Conservation (phyloP, 2,797 vertebrate genomes). For the Micromesistius poutassou region DNA sequence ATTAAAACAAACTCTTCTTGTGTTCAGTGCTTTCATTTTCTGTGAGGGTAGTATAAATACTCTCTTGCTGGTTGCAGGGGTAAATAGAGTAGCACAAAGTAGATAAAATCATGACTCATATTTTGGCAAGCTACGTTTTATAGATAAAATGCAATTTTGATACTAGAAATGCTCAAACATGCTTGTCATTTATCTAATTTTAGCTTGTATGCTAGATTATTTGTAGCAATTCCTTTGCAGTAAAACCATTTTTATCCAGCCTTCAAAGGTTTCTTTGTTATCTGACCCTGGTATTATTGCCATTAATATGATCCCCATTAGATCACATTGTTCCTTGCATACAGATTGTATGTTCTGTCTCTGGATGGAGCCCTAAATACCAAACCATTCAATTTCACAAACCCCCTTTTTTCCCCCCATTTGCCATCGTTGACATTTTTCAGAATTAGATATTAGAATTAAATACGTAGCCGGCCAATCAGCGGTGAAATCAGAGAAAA, state of each 20-base stretch:
- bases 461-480: not conserved
- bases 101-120: not conserved
- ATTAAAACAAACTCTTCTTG: not conserved
- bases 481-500: not conserved
- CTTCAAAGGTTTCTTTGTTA: not conserved
- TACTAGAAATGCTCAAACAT: not conserved
- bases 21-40: not conserved
- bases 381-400: constrained; percentile 41
- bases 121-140: not conserved
- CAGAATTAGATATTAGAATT: not conserved
- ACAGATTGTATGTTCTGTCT: not conserved
- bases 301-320: not conserved
- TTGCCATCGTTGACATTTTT: constrained; percentile 15
- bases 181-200: not conserved
- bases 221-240: not conserved
- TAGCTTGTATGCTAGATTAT: not conserved
- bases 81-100: not conserved
- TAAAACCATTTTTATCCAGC: not conserved
- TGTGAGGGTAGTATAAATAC: not conserved
- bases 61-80: too few relatives aligned
- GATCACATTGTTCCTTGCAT: not conserved
- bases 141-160: not conserved
- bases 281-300: not conserved
- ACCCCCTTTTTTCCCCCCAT: constrained; percentile 11
- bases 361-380: not conserved